Evolutionary conservation across 2,113 vertebrate species (phyloP).

Genomic region (Microtus pennsylvanicus): DNA sequence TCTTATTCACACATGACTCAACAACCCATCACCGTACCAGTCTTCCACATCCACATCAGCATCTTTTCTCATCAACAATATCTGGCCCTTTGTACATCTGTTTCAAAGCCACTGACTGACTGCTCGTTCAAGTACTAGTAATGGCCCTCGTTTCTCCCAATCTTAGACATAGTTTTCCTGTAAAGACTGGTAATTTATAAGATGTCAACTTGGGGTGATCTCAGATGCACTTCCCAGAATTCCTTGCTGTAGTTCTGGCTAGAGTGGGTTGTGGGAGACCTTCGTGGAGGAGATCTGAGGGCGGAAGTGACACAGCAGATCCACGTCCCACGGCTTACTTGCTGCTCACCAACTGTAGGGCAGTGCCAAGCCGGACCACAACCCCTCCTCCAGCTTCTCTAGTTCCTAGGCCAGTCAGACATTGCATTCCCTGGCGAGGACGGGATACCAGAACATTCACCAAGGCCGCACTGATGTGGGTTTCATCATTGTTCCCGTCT

Average conservation of each 20-base stretch:
- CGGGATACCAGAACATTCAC: background rate
- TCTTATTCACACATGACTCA: background rate
- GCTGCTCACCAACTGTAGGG: background rate
- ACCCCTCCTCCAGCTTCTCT: background rate
- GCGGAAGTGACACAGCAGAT: background rate
- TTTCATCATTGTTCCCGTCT: background rate
- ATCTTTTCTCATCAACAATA: background rate
- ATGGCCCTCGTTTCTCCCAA: background rate
- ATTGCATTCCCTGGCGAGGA: background rate
- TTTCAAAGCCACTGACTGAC: background rate
- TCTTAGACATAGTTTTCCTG: background rate
- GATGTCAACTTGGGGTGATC: background rate
- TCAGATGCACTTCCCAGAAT: background rate
- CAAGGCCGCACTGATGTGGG: background rate
- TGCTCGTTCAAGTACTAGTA: background rate
- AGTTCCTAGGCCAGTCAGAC: background rate
- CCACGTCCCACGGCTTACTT: background rate
- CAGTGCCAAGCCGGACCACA: background rate
- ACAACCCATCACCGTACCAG: fast-evolving
- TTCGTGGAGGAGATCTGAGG: background rate
- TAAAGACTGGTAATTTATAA: background rate
- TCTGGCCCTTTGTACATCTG: background rate
- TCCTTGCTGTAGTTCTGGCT: background rate
- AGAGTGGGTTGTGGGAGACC: background rate
- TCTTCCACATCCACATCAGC: background rate